These are phyloP conservation scores for Acrobasis suavella DNA, from an alignment of 2,888 invertebrate genomes.

Conservation along the genomic window DNA sequence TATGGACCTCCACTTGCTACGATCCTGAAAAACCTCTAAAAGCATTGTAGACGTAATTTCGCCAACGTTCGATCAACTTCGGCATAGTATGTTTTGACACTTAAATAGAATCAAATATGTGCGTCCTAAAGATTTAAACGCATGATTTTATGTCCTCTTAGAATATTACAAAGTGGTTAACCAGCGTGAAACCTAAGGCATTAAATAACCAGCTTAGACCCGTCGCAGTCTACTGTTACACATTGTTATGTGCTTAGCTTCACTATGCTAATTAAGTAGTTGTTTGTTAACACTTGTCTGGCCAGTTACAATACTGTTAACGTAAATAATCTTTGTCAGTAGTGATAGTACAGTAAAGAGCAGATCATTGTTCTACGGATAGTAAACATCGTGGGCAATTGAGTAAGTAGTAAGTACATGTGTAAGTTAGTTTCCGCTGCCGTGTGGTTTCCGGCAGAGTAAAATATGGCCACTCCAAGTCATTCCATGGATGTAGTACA, in stretches of 20 bases:
- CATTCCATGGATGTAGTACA: no score
- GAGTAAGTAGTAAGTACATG: no score
- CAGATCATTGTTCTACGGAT: background rate
- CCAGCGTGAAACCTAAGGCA: background rate
- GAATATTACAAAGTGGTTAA: background rate
- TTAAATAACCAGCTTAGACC: background rate
- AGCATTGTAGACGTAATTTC: no score
- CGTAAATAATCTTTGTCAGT: background rate
- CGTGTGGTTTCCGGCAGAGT: no score
- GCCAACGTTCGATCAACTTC: no score
- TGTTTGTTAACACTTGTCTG: background rate
- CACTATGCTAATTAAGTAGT: background rate
- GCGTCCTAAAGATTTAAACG: no score
- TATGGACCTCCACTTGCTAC: no score
- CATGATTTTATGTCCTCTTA: background rate
- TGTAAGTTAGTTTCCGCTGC: no score
- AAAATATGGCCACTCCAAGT: no score
- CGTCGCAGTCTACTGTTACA: background rate
- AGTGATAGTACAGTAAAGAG: background rate
- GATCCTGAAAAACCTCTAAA: no score
- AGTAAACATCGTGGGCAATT: background rate
- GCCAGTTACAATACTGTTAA: background rate
- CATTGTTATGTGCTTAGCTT: constrained; percentile 2
- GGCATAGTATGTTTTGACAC: no score
- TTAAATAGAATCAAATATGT: no score